Base-by-base conservation (phyloP, 2,888 invertebrate species). In the Stenodera caucasica region DNA sequence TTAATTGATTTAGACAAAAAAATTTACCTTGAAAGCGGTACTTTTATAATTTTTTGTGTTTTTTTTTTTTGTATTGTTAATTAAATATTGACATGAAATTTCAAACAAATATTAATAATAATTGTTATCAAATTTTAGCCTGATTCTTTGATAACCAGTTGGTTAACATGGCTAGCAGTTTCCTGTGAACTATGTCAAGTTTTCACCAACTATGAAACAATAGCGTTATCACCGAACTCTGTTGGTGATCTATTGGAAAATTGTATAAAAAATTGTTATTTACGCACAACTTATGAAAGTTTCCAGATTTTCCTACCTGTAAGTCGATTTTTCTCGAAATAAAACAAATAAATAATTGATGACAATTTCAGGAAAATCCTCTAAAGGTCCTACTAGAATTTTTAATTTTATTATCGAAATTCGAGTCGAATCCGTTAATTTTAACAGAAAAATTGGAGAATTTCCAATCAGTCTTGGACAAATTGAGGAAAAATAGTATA, bases 301-400 rank as follows among this genome's bases (percentile, higher is more conserved):
- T 85, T 90, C 72, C 79, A 84, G 50, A 86, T 91, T 68, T 92
- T 92, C 77, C 85, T 90, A 78, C 86, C 88, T 68, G 88, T 88
- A 79, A 80, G n/a, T n/a, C n/a, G 82, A 26, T 32, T 49, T 21
- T 53, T 14, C 12, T 15, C 12, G 35, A 33, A 49, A 1, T 11
- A 12, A 49, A 51, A 29, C 45, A 23, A 53, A 5, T n/a, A 18
- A 1, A 18, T 30, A 59, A 33, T 30, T 32, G 51, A 57, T 58
- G 9, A 12, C 26, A 35, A 14, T 82, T 81, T 49, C 72, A 91
- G 90, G 85, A 88, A 21, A 88, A 85, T 76, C 86, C 88, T 0
- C 78, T 91, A 9, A 82, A 66, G 53, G 53, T 67, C n/a, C 77
- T 80, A 61, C 54, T 77, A 18, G 74, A 77, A 56, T 78, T 80